Evolutionary conservation across 2,113 vertebrate species (phyloP).

Genomic region (Panthera leo): DNA sequence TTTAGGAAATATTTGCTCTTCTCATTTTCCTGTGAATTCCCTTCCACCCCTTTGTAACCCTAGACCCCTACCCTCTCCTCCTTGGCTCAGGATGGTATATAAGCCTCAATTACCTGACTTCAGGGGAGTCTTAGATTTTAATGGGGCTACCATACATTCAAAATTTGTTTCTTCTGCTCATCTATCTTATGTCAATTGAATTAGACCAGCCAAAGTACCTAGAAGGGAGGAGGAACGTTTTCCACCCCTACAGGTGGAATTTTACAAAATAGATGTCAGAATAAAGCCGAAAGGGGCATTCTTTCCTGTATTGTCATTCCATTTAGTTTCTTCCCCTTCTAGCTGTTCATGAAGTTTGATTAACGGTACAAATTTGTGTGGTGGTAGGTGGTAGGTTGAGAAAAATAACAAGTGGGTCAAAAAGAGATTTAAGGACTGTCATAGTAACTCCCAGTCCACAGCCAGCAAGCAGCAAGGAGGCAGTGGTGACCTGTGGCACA

Average conservation of each 20-base stretch:
- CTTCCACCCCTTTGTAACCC: not conserved
- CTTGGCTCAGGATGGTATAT: not conserved
- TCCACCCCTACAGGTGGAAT: not conserved
- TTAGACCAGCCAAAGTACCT: not conserved
- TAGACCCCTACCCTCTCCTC: too few species aligned
- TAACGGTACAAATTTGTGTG: not conserved
- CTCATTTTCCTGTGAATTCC: not conserved
- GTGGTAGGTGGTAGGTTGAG: not conserved
- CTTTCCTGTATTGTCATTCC: not conserved
- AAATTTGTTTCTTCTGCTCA: not conserved
- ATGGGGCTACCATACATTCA: not conserved
- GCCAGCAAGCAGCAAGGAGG: not conserved
- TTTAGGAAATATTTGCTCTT: not conserved
- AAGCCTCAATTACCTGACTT: not conserved
- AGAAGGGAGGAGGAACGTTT: not conserved
- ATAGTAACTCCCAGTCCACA: not conserved
- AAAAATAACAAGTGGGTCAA: not conserved
- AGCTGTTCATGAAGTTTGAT: not conserved
- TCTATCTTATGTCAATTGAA: not conserved
- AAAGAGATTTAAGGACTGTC: not conserved
- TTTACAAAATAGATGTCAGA: not conserved
- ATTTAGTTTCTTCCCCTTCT: not conserved
- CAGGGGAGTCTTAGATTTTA: not conserved
- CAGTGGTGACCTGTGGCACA: not conserved
- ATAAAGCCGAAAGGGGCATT: not conserved